Percentiles rank a stretch among this genome's conserved stretches.
Conservation (phyloP, 2,113 vertebrate species). For the Vireo altiloquus region DNA sequence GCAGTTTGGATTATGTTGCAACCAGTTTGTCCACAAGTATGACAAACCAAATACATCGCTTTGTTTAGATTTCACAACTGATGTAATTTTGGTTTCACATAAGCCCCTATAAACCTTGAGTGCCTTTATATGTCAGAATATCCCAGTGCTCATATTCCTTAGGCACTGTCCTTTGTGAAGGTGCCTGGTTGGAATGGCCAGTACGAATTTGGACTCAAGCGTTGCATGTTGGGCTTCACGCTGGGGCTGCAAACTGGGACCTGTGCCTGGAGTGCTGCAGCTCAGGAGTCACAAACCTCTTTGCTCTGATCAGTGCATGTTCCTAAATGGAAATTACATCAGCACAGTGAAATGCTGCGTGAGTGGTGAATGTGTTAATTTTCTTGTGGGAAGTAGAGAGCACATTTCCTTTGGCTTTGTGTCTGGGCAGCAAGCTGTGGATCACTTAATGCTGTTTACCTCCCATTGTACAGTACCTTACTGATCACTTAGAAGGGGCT, state of each 20-base stretch:
- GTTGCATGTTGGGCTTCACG: background rate
- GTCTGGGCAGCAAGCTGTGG: background rate
- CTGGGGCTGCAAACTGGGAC: background rate
- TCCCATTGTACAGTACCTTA: background rate
- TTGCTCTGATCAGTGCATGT: constrained; percentile 43
- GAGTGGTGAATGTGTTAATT: background rate
- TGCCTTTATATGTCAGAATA: background rate
- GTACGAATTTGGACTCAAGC: background rate
- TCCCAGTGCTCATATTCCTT: constrained; percentile 7
- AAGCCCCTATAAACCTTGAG: background rate
- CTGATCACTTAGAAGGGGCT: background rate
- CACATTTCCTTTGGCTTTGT: background rate
- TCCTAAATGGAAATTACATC: background rate
- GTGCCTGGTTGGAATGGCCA: background rate
- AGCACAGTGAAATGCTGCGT: background rate
- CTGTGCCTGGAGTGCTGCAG: constrained; percentile 56
- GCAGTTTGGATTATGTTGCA: background rate
- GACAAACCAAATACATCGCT: constrained; percentile 36
- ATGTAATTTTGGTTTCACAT: background rate
- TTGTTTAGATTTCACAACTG: constrained; percentile 27
- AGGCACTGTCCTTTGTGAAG: constrained; percentile 51
- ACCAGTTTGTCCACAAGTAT: constrained; percentile 31
- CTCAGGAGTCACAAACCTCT: constrained; percentile 34
- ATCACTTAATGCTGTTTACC: background rate
- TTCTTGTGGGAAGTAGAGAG: background rate